Base-by-base conservation (phyloP, 1,140 invertebrate genomes). In the Drosophila suzukii region DNA sequence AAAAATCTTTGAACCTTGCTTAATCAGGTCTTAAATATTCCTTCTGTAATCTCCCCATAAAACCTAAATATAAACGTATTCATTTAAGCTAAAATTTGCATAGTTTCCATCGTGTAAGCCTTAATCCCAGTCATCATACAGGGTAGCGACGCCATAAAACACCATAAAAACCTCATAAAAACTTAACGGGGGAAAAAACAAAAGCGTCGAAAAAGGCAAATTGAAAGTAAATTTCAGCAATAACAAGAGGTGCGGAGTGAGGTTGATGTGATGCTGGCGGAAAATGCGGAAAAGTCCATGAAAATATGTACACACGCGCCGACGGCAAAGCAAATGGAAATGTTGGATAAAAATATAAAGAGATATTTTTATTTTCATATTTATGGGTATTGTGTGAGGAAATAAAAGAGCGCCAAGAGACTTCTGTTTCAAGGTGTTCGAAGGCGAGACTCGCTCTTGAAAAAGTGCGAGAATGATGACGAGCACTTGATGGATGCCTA, bases 171-270 rank as follows among this genome's bases (percentile, higher is more conserved):
- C 54, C 67, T 41, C 76, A 85, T 84, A 68, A 82, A 81, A 76
- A 78, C 49, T 58, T 68, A 82, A 78, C 47, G 53, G 61, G 68
- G 74, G 78, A 75, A 65, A 78, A 82, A 81, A 85, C 63, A 60
- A 67, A 66, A 59, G 47, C 13, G 15, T 10, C 4, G 27, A 34
- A 49, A 66, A 66, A 13, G 17, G 30, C 58, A 84, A 84, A 86
- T 86, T 82, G 83, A 86, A 86, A 88, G 75, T 78, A 77, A 88
- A 88, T 86, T 83, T 78, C 59, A 38, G 4, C 34, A 51, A 15
- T 34, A 50, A 58, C 27, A 62, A 34, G 11, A 34, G 15, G 27
- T 36, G 30, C 17, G n/a, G 30, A 24, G 30, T 53, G 49, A 10
- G 7, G 8, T 10, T 34, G 32, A 34, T 10, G 32, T 34, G 41